Conservation (phyloP, 2,888 invertebrate species). For the Mimachlamys varia region DNA sequence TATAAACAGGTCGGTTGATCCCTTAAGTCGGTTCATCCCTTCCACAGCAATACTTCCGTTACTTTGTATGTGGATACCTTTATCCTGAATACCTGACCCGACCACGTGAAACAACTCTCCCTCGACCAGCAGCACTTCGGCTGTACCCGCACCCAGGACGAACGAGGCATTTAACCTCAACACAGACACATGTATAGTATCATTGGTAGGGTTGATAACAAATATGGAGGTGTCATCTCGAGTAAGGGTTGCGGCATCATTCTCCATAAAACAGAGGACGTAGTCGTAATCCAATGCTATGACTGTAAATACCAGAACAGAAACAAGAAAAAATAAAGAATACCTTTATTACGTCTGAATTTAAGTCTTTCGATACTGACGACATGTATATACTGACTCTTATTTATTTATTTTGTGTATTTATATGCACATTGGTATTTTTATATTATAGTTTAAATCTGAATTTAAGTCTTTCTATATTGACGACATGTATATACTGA, state of each 20-base stretch:
- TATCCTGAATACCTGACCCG: neutral
- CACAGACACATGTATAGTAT: neutral
- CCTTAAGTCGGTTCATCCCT: neutral
- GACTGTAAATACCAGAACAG: neutral
- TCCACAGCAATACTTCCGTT: neutral
- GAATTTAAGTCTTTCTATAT: too few relatives aligned
- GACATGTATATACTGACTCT: too few relatives aligned
- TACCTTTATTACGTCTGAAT: too few relatives aligned
- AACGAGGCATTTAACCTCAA: neutral
- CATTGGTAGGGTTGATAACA: neutral
- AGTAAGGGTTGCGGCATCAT: neutral
- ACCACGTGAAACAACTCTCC: neutral
- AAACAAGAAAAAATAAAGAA: neutral
- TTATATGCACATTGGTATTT: too few relatives aligned
- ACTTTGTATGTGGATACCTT: neutral
- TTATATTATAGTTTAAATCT: too few relatives aligned
- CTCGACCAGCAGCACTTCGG: neutral
- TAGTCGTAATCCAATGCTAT: neutral
- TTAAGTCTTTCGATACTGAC: too few relatives aligned
- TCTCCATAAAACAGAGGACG: conserved; percentile 14
- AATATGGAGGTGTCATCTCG: neutral
- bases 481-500: too few relatives aligned
- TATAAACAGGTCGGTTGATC: neutral
- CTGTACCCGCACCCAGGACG: neutral
- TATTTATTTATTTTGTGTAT: too few relatives aligned